Conservation (phyloP, 2,113 vertebrate genomes). For the Craseonycteris thonglongyai region DNA sequence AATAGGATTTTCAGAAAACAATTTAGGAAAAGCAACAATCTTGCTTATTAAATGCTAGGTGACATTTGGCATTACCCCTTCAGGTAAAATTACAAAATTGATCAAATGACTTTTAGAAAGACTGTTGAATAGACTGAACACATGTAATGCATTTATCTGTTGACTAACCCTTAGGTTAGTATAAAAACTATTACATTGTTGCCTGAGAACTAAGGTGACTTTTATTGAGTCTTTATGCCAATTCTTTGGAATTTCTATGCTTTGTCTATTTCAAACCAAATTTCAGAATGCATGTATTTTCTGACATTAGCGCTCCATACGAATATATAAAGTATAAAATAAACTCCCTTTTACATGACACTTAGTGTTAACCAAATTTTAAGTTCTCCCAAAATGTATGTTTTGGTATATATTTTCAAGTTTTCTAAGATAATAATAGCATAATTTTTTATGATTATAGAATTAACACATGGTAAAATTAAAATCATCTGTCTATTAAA, state of each 20-base stretch:
- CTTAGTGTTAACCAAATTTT: neutral
- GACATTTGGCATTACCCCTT: conserved; percentile 59
- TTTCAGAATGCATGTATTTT: neutral
- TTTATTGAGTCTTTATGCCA: neutral
- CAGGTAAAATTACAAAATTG: conserved; percentile 63
- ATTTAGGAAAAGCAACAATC: conserved; percentile 65
- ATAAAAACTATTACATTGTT: neutral
- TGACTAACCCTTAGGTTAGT: conserved; percentile 26
- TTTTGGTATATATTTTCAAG: neutral
- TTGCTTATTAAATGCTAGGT: conserved; percentile 60
- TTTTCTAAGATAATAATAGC: neutral
- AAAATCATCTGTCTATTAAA: neutral
- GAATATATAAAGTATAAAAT: neutral
- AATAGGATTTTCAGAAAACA: conserved; percentile 67
- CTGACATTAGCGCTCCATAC: neutral
- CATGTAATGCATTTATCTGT: conserved; percentile 37
- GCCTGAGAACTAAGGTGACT: neutral
- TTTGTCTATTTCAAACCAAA: neutral
- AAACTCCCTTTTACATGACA: neutral
- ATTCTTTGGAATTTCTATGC: neutral
- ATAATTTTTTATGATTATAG: neutral
- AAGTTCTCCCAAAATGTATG: neutral
- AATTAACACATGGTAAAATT: neutral
- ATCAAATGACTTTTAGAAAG: conserved; percentile 63
- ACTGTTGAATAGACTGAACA: conserved; percentile 17